Base-by-base conservation (phyloP, 2,113 vertebrate species). In the Ochotona princeps region DNA sequence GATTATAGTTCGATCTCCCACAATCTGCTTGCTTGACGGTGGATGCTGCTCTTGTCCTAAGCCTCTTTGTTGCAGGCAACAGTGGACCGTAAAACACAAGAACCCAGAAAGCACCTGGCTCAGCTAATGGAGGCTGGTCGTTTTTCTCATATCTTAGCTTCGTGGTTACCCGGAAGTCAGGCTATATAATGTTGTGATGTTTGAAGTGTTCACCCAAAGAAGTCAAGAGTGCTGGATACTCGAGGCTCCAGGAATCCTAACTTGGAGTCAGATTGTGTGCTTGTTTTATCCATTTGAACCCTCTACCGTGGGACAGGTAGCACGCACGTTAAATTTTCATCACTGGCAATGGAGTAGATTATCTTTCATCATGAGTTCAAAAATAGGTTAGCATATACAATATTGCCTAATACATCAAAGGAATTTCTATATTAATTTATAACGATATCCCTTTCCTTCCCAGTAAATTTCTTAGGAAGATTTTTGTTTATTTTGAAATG, bases 401-500 rank as follows among this genome's bases (percentile, higher is more conserved):
- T 82, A 66, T 47, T 79, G n/a, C 12, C 4, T 67, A 35, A 8
- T 47, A 78, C 70, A 23, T 32, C 47, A 21, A 69, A 57, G 35
- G 21, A 10, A 35, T 30, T 8, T 2, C 12, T 7, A 8, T 38
- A 1, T 47, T 51, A 51, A 0, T 85, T 65, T 80, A 38, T 83
- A 54, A 61, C 51, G n/a, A 17, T 60, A 30, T 66, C 35, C 13
- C 12, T 85, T 78, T 32, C 18, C 15, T 83, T 83, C 17, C 25
- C 79, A 60, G 87, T 87, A 63, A 78, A 79, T 80, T 78, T 60
- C 54, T 57, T 57, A 57, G 38, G 38, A 44, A 57, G 18, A 57
- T 57, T 57, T 57, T 17, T 18, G 14, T 17, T 57, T 57, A 18
- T 57, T 57, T 57, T 57, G 54, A 57, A 57, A 57, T 57, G 54